A percentile compares a stretch with the other conserved stretches of the same genome.
These are phyloP conservation scores for Chrysolina haemoptera DNA, from an alignment of 2,888 invertebrate genomes.

Conservation along the genomic window DNA sequence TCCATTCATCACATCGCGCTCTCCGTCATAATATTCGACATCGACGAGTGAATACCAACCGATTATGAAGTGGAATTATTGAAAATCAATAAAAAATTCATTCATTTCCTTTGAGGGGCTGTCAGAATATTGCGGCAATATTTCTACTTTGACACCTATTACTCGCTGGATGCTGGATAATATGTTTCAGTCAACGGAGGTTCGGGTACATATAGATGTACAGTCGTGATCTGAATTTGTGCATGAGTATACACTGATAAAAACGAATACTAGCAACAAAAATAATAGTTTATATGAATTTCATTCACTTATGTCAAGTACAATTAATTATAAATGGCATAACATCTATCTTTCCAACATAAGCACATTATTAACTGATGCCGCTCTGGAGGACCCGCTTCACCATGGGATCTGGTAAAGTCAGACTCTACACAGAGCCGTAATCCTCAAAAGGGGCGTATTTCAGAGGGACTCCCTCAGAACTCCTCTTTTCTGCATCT, in stretches of 20 bases:
- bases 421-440: no score
- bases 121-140: slow-evolving; percentile 32
- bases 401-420: no score
- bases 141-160: slow-evolving; percentile 36
- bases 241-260: background rate
- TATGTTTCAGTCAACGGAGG: slow-evolving; percentile 25
- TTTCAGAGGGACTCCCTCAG: no score
- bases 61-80: slow-evolving; percentile 37
- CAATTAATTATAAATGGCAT: no score
- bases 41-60: slow-evolving; percentile 25
- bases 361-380: no score
- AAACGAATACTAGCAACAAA: background rate
- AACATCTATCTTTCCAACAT: no score
- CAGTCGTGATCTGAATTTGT: background rate
- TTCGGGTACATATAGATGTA: background rate
- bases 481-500: no score
- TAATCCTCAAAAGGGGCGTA: no score
- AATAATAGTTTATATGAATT: no score
- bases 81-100: slow-evolving; percentile 36
- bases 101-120: slow-evolving; percentile 29
- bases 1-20: slow-evolving; percentile 28
- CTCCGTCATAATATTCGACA: slow-evolving; percentile 30
- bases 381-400: no score
- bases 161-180: slow-evolving; percentile 31
- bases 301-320: no score